phyloP scores from a whole-genome alignment of 2,888 invertebrate species.

The Drosophila basisetae region DNA sequence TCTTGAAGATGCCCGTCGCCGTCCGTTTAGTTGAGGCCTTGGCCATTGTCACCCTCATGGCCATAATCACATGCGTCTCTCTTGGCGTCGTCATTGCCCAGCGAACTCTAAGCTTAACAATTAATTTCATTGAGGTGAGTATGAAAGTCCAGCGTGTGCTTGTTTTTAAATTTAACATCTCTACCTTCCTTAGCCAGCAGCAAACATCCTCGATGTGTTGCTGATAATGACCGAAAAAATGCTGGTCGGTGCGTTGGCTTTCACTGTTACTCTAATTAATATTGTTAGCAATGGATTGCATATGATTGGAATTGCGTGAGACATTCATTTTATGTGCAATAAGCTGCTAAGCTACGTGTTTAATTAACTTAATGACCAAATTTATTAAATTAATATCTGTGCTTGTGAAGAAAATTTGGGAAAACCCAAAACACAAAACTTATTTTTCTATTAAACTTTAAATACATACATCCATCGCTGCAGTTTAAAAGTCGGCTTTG shows the following conservation, averaged over 20 bases:
- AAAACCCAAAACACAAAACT: not conserved
- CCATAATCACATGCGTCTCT: slow-evolving; percentile 53
- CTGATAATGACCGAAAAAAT: slow-evolving; percentile 52
- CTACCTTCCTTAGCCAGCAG: slow-evolving; percentile 54
- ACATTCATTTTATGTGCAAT: not conserved
- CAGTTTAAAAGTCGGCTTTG: slow-evolving; percentile 14
- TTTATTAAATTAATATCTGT: not conserved
- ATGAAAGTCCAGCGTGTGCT: too few relatives aligned
- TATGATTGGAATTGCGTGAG: slow-evolving; percentile 47
- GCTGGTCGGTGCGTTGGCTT: slow-evolving; percentile 50
- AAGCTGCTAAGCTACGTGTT: not conserved
- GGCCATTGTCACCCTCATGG: slow-evolving; percentile 62
- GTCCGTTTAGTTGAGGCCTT: slow-evolving; percentile 60
- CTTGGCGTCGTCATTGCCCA: slow-evolving; percentile 55
- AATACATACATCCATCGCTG: not conserved
- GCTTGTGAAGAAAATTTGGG: not conserved
- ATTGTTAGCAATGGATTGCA: slow-evolving; percentile 50
- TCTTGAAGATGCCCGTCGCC: slow-evolving; percentile 59
- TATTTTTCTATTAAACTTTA: not conserved
- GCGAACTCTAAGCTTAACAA: slow-evolving; percentile 33
- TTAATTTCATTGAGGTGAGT: slow-evolving; percentile 55
- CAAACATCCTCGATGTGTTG: slow-evolving; percentile 45
- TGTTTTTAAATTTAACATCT: not conserved
- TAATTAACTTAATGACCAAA: not conserved
- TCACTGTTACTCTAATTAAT: slow-evolving; percentile 45